A percentile compares a stretch with the other conserved stretches of the same genome.
Evolutionary conservation across 2,113 vertebrate species (phyloP).

Genomic region (Anoplopoma fimbria): DNA sequence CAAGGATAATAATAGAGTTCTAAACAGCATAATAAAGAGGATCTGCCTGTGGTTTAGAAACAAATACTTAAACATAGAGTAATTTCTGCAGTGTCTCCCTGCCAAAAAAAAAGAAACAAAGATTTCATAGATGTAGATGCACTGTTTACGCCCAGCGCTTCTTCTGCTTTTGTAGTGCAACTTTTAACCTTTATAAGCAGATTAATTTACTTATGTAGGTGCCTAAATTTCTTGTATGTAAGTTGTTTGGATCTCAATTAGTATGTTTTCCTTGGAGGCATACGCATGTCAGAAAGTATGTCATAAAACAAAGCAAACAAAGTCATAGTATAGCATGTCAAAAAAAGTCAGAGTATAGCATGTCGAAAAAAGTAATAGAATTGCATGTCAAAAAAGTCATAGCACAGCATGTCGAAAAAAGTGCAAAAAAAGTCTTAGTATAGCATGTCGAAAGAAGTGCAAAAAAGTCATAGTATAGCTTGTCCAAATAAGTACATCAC

Average conservation of each 20-base stretch:
- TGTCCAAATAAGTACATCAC: too few relatives aligned
- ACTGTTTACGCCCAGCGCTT: neutral
- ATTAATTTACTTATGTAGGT: neutral
- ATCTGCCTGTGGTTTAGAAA: too few relatives aligned
- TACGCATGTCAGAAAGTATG: neutral
- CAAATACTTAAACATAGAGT: neutral
- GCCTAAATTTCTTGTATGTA: neutral
- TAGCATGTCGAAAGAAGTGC: too few relatives aligned
- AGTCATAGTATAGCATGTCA: too few relatives aligned
- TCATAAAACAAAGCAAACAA: too few relatives aligned
- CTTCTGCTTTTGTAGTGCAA: neutral
- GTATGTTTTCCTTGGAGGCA: neutral
- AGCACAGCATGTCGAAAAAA: too few relatives aligned
- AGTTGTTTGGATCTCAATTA: neutral
- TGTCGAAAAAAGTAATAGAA: too few relatives aligned
- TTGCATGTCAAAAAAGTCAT: too few relatives aligned
- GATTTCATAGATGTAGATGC: neutral
- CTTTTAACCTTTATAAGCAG: neutral
- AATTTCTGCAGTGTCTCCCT: neutral
- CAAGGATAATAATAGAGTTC: neutral
- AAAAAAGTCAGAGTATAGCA: too few relatives aligned
- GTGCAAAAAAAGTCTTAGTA: too few relatives aligned
- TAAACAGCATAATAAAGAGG: conserved; percentile 4
- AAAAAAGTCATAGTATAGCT: too few relatives aligned
- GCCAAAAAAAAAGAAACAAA: neutral